phyloP scores from a whole-genome alignment of 2,888 invertebrate species.

The Callimorpha dominula region DNA sequence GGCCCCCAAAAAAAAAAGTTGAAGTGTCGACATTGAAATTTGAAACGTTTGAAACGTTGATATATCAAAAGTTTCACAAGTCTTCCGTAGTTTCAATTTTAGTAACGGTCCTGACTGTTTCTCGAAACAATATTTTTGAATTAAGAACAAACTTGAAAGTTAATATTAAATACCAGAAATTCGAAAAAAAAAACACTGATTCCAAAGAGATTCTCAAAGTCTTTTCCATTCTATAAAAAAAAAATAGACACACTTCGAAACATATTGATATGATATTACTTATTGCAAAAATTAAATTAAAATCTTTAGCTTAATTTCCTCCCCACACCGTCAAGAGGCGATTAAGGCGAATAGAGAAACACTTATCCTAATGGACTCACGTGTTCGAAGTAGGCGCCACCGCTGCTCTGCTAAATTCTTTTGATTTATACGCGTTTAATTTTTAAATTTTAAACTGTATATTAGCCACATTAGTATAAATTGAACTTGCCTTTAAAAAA shows the following conservation, averaged over 20 bases:
- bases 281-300: not conserved
- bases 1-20: too few relatives aligned
- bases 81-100: too few relatives aligned
- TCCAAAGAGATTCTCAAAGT: not conserved
- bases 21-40: too few relatives aligned
- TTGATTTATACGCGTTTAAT: not conserved
- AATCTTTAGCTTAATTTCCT: not conserved
- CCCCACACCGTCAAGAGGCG: conserved; percentile 2
- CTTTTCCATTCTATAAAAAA: not conserved
- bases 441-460: not conserved
- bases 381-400: not conserved
- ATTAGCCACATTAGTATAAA: not conserved
- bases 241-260: not conserved
- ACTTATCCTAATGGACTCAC: conserved; percentile 10
- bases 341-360: conserved; percentile 6
- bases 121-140: too few relatives aligned
- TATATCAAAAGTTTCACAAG: too few relatives aligned
- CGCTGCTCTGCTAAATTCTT: not conserved
- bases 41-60: too few relatives aligned
- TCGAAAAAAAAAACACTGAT: not conserved
- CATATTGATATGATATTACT: not conserved
- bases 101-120: too few relatives aligned
- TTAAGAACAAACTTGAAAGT: too few relatives aligned
- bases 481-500: too few relatives aligned
- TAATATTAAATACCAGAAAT: too few relatives aligned